Evolutionary conservation across 2,113 vertebrate genomes (phyloP), one percentile per base, ranked within the genome.

Genomic region (Salvator merianae): DNA sequence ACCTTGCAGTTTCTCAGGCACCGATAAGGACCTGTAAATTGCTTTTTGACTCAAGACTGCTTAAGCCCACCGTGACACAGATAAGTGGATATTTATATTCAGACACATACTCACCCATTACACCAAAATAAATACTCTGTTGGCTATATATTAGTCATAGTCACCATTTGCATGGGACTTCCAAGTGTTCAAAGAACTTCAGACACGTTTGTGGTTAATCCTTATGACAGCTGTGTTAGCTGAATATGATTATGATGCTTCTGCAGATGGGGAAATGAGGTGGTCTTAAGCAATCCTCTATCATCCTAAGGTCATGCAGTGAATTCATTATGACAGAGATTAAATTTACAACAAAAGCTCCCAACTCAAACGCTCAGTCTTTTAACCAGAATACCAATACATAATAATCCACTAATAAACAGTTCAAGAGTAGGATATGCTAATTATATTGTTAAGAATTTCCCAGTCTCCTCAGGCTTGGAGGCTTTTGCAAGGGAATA

Each of bases 151-250:
- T 74, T 74, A 74, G 47, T 63, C 62, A 43, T 40, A 24, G 24
- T 43, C 40, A 63, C 38, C 71, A 28, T 65, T 43, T 82, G 70
- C 63, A 82, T 74, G 18, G 77, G 30, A 36, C 32, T 79, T 28
- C 18, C 55, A 40, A 65, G 38, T 47, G 62, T 74, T 74, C 70
- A 74, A 74, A 74, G 71, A 38, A 63, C 7, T 74, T 63, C 36
- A 63, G 38, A 65, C 26, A 70, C 69, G 62, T 82, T 73, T n/a
- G 62, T 59, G 72, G 43, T 28, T 65, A 65, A 74, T 74, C 38
- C 74, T 82, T 65, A 18, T 82, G 71, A 74, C 72, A 74, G 55
- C 70, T 59, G 18, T 82, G n/a, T 63, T 59, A 47, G 55, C n/a
- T 65, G 8, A 24, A 22, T 32, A 73, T 62, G 30, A 59, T 71